Evolutionary conservation across 2,888 invertebrate genomes (phyloP), one percentile per base, ranked within the genome.

Genomic region (Aphidoletes aphidimyza): DNA sequence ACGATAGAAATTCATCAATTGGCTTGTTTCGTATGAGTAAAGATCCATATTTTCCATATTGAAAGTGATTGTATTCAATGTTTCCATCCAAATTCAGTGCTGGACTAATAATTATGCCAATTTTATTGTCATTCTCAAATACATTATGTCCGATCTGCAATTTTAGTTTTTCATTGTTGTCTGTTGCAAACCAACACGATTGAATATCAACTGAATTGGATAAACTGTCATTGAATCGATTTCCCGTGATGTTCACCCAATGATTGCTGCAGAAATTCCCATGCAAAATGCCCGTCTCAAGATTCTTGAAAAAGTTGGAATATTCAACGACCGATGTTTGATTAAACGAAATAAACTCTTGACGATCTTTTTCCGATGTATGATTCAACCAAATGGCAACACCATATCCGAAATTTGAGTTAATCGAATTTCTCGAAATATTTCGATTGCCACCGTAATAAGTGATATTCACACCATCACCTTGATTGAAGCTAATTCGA

Each of bases 381-480:
- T 96, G 94, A 88, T 98, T 98, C 85, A 97, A 90, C 96, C 98
- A 98, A 11, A 97, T 92, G 0, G 97, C 95, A 34, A 97, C 89
- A 1, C 98, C 98, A 87, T 96, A 95, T 11, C 98, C 97, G 86
- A 93, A 92, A 89, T 99, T 99, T 0, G 96, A 95, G 84, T 94
- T 95, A 36, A 99, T 91, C 37, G 93, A 94, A 81, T 96, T 95
- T 87, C 94, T 92, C 17, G 98, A 98, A 85, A 99, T 92, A 88
- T 99, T 98, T 86, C 97, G 92, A 87, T 95, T 95, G 0, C 99
- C 99, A 0, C 99, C 99, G 2, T 96, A 95, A 86, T 97, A 97
- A 0, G 98, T 98, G 17, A 99, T 94, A 89, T 99, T 99, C 14
- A 99, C 92, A 0, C 99, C 99, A 88, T 97, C 97, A 0, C 97